These are phyloP conservation scores for Periophthalmodon schlosseri DNA, from an alignment of 2,113 vertebrate species.

Conservation along the genomic window DNA sequence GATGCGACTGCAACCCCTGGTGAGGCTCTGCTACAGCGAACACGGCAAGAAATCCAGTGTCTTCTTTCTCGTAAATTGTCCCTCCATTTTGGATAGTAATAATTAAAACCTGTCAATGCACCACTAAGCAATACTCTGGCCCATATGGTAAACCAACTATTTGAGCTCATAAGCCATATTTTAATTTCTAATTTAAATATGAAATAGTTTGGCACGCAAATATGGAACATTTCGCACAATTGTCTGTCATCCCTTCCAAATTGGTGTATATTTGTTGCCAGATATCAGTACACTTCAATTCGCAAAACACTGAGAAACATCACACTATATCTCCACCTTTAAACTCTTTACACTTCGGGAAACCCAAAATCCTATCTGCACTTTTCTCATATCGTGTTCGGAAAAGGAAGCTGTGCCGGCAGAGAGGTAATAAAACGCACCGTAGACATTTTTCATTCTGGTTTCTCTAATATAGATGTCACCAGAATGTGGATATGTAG, in stretches of 20 bases:
- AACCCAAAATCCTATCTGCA: neutral
- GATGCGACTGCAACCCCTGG: too few relatives aligned
- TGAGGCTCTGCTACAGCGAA: too few relatives aligned
- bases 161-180: too few relatives aligned
- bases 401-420: neutral
- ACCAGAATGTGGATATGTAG: slow-evolving; percentile 18
- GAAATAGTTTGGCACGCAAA: too few relatives aligned
- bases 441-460: slow-evolving; percentile 1
- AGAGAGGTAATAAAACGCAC: slow-evolving; percentile 11
- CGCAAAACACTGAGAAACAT: neutral
- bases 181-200: too few relatives aligned
- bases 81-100: too few relatives aligned
- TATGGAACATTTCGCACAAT: too few relatives aligned
- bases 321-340: slow-evolving; percentile 3
- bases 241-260: neutral
- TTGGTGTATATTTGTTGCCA: neutral
- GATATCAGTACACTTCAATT: neutral
- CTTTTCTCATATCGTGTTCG: slow-evolving; percentile 2
- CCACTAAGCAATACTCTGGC: too few relatives aligned
- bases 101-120: too few relatives aligned
- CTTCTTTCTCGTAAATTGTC: too few relatives aligned
- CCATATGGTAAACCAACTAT: too few relatives aligned
- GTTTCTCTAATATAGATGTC: slow-evolving; percentile 31
- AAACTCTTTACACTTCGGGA: neutral
- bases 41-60: too few relatives aligned